phyloP scores from a whole-genome alignment of 2,888 invertebrate species.

The Melolontha melolontha region DNA sequence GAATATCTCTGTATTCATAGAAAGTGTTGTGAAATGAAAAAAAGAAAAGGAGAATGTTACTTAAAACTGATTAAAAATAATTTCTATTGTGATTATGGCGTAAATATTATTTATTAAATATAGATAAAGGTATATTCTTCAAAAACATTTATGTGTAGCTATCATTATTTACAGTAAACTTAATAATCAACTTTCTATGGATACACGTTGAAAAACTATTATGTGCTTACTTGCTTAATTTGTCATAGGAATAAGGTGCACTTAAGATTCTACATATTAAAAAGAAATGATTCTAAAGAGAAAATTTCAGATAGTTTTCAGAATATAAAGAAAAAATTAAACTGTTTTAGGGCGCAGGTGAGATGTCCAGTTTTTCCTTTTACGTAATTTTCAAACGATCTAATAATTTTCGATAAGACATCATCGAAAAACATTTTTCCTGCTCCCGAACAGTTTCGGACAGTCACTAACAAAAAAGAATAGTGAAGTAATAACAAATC shows the following conservation, averaged over 20 bases:
- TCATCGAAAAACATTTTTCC: not conserved
- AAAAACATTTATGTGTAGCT: not conserved
- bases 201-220: slow-evolving; percentile 24
- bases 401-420: no score
- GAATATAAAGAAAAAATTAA: no score
- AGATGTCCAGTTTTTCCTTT: no score
- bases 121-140: no score
- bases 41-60: not conserved
- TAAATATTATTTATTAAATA: no score
- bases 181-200: slow-evolving; percentile 35
- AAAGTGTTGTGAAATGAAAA: slow-evolving; percentile 18
- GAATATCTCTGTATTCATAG: slow-evolving; percentile 32
- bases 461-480: slow-evolving; percentile 18
- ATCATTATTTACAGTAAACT: slow-evolving; percentile 2
- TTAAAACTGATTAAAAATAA: not conserved
- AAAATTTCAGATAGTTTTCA: slow-evolving; percentile 1
- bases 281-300: slow-evolving; percentile 39
- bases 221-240: slow-evolving; percentile 60
- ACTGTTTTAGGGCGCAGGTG: no score
- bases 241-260: slow-evolving; percentile 60
- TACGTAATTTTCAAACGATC: no score
- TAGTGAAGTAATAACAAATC: slow-evolving; percentile 1
- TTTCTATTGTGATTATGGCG: not conserved
- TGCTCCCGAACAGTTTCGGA: not conserved
- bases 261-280: slow-evolving; percentile 51